Base-by-base conservation (phyloP, 2,888 invertebrate species). In the Sphecodes monilicornis region DNA sequence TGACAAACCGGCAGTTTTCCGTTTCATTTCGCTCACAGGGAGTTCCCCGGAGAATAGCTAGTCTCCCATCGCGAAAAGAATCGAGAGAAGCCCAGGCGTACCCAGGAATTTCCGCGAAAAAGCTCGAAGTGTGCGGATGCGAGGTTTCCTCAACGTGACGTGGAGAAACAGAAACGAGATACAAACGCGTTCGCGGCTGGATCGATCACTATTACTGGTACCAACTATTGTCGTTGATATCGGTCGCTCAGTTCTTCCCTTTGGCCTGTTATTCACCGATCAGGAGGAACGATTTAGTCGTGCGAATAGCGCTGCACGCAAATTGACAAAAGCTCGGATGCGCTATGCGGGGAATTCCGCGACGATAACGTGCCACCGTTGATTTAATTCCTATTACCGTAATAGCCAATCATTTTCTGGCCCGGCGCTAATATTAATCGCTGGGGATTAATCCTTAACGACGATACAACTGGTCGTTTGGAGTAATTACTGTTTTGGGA, bases 381-480 rank as follows among this genome's bases (percentile, higher is more conserved):
- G 73, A 84, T 86, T 84, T 74, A 66, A 80, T 86, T 84, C 80
- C 84, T 68, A 78, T 80, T 77, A 74, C 72, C 83, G 50, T 78
- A 70, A 39, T 72, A 74, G 72, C 50, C 83, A 75, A 80, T 84
- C 69, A 84, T 86, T 86, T 78, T 84, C 86, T 73, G 71, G 66
- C 60, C 10, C 13, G 5, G 39, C 78, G 29, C 66, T 70, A 78
- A 79, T 80, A 86, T 83, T 80, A 86, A 78, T 86, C 80, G 78
- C 71, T 10, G n/a, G 4, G 13, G 32, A 78, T 71, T 39, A 57
- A 69, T 83, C 64, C 77, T 76, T n/a, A 18, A 39, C 70, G 54
- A 32, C 54, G 36, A 79, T 32, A 64, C 43, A n/a, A 41, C 50
- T 26, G 3, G 22, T 11, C 50, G 10, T 18, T 8, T 29, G 10